A percentile compares a stretch with the other conserved stretches of the same genome.
phyloP scores from a whole-genome alignment of 1,140 invertebrate genomes.

The Diorhabda elongata region DNA sequence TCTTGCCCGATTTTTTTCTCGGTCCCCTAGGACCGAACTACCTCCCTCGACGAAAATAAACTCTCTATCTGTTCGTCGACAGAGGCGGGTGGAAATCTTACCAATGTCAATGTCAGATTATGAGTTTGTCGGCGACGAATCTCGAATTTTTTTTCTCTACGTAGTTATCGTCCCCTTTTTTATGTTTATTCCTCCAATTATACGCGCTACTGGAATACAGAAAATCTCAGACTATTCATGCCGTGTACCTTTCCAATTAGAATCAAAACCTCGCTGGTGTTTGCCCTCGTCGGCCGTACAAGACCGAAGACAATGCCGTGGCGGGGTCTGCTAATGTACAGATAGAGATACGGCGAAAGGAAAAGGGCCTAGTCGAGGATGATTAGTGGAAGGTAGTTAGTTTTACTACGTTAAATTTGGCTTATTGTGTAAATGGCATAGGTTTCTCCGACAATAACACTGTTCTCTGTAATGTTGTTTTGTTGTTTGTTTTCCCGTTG shows the following conservation, averaged over 20 bases:
- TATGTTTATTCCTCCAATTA: background rate
- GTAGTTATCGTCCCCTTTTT: no score
- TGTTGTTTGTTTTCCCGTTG: background rate
- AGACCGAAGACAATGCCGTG: background rate
- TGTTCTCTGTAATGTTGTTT: background rate
- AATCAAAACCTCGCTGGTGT: background rate
- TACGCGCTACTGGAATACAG: background rate
- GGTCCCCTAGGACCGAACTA: background rate
- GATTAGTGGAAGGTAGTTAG: slow-evolving; percentile 1
- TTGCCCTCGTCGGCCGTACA: background rate
- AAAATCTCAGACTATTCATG: background rate
- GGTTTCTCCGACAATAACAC: background rate
- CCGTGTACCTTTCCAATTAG: background rate
- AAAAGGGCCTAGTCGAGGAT: background rate
- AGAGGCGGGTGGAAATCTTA: no score
- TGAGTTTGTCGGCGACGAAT: no score
- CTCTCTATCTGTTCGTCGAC: background rate
- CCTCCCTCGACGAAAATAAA: background rate
- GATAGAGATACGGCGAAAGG: background rate
- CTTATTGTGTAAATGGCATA: slow-evolving; percentile 1
- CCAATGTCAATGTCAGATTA: no score
- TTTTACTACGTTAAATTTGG: slow-evolving; percentile 1
- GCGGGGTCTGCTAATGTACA: background rate
- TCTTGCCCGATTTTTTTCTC: background rate
- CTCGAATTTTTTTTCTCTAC: no score